These are phyloP conservation scores for Calvadosia cruxmelitensis DNA, from an alignment of 30 jellyfish, hydroid and myxozoan species.

Conservation along the genomic window DNA sequence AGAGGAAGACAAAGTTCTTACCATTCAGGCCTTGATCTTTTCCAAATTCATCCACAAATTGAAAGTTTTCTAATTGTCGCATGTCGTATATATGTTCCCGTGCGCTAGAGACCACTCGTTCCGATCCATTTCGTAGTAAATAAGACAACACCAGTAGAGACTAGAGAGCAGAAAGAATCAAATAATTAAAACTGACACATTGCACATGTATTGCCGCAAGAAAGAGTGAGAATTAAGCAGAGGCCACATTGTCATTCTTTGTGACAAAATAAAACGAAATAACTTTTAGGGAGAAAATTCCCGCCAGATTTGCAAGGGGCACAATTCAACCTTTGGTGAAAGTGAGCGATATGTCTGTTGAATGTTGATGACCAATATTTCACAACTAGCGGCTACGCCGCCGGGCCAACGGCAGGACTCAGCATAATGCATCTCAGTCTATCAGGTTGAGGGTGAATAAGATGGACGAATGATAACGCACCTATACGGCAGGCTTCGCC, in stretches of 20 bases:
- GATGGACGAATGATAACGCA: too few species aligned
- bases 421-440: too few species aligned
- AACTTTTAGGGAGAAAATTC: too few species aligned
- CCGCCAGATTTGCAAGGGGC: too few species aligned
- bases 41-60: slow-evolving; percentile 74
- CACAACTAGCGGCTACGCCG: too few species aligned
- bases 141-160: slow-evolving; percentile 56
- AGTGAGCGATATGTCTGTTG: too few species aligned
- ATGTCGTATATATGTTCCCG: slow-evolving; percentile 90
- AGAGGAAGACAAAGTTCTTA: slow-evolving; percentile 5
- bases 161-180: slow-evolving; percentile 13
- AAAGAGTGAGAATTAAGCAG: neutral
- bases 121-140: slow-evolving; percentile 83
- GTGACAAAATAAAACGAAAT: too few species aligned
- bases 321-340: too few species aligned
- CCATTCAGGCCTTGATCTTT: slow-evolving; percentile 93
- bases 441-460: too few species aligned
- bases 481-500: too few species aligned
- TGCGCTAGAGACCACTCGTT: slow-evolving; percentile 78
- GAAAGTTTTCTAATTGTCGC: slow-evolving; percentile 79
- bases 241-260: neutral
- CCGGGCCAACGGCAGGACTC: too few species aligned
- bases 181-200: neutral
- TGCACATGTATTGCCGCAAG: neutral
- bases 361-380: too few species aligned